Conservation (phyloP, 2,113 vertebrate species). For the Carollia perspicillata region DNA sequence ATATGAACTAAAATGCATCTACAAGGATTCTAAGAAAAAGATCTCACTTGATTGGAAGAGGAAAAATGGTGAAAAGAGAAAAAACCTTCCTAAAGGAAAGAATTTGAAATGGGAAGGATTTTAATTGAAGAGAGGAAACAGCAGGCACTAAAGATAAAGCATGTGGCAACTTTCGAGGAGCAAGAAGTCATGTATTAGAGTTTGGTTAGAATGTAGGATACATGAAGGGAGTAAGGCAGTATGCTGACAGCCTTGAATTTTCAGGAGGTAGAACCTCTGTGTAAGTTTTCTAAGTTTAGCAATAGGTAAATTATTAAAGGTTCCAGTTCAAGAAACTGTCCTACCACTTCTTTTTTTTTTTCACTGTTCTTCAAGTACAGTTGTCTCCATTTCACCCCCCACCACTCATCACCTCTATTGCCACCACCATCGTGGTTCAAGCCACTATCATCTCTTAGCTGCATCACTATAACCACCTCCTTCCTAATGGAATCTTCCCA, state of each 20-base stretch:
- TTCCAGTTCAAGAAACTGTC: background rate
- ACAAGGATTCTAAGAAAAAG: constrained; percentile 3
- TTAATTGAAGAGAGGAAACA: background rate
- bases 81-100: background rate
- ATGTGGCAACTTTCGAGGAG: background rate
- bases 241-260: background rate
- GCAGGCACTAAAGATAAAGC: background rate
- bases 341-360: background rate
- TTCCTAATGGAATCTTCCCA: background rate
- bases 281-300: background rate
- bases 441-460: background rate
- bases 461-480: background rate
- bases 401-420: background rate
- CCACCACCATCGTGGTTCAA: background rate
- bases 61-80: background rate
- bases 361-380: too few species aligned
- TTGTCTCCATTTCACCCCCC: too few species aligned
- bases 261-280: background rate
- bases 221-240: background rate
- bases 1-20: background rate
- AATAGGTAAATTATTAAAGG: background rate
- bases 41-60: background rate
- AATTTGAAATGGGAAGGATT: constrained; percentile 27
- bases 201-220: background rate
- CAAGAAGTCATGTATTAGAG: background rate